A percentile compares a stretch with the other conserved stretches of the same genome.
Conservation (phyloP, 2,113 vertebrate species). For the Rattus rattus region DNA sequence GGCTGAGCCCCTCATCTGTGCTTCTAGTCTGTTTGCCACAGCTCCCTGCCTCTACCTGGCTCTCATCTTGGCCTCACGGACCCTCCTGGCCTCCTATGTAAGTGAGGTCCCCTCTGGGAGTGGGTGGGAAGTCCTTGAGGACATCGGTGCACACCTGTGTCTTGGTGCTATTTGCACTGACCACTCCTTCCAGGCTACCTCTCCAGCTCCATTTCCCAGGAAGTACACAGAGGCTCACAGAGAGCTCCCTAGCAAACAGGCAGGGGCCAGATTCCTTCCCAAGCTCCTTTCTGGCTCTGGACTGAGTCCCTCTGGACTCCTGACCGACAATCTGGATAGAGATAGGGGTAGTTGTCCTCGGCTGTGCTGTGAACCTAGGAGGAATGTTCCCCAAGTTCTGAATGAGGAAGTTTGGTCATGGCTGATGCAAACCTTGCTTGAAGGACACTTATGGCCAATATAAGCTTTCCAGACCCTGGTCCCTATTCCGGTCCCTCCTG, state of each 20-base stretch:
- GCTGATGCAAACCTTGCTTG: not conserved
- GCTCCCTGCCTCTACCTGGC: slow-evolving; percentile 89
- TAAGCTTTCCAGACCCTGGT: not conserved
- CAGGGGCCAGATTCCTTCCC: not conserved
- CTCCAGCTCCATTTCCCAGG: not conserved
- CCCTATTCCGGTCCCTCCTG: not conserved
- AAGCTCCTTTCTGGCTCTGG: not conserved
- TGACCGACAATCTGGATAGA: not conserved
- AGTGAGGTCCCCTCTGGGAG: slow-evolving; percentile 75
- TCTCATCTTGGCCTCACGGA: slow-evolving; percentile 87
- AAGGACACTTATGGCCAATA: not conserved
- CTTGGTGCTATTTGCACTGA: accelerated
- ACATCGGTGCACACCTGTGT: accelerated
- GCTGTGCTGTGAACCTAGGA: not conserved
- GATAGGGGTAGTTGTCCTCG: not conserved
- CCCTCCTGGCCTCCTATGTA: slow-evolving; percentile 90
- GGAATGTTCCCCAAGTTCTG: not conserved
- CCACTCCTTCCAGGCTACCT: not conserved
- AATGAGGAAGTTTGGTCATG: not conserved
- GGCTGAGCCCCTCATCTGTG: slow-evolving; percentile 94
- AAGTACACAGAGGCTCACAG: not conserved
- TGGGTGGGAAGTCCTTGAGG: not conserved
- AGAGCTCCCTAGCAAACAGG: not conserved
- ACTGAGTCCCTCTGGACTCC: not conserved
- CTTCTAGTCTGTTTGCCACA: slow-evolving; percentile 90